phyloP scores from a whole-genome alignment of 2,797 vertebrate species.

The Pipistrellus nathusii region DNA sequence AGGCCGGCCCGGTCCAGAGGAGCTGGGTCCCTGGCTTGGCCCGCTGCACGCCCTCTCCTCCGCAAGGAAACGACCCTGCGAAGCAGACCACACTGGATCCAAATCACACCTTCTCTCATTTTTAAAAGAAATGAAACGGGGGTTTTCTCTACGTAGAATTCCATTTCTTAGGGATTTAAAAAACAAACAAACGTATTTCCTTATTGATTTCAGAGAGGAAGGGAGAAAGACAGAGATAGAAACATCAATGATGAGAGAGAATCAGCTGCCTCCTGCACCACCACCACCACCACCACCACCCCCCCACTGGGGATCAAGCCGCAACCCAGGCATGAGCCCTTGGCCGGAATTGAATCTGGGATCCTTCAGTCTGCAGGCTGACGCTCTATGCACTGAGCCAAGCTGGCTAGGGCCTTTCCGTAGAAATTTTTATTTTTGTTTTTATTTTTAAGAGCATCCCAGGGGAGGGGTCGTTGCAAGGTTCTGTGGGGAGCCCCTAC shows the following conservation, averaged over 20 bases:
- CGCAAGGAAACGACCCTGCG: background rate
- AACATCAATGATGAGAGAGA: no score
- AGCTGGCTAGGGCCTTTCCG: background rate
- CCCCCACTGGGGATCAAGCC: no score
- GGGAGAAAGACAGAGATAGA: no score
- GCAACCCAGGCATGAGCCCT: no score
- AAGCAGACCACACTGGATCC: background rate
- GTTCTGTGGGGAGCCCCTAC: background rate
- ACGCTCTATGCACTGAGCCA: no score
- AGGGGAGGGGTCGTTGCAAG: accelerated
- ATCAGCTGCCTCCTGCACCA: no score
- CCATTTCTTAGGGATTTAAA: background rate
- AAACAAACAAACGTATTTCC: no score
- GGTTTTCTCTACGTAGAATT: background rate
- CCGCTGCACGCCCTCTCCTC: background rate
- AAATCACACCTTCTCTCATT: background rate
- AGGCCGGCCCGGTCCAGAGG: background rate
- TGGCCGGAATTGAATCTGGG: no score
- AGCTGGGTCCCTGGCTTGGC: background rate
- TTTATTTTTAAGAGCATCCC: background rate
- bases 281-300: no score
- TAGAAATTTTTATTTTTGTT: background rate
- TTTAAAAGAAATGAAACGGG: background rate
- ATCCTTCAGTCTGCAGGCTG: no score
- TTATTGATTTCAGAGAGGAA: no score